Evolutionary conservation across 2,797 vertebrate species (phyloP).

Genomic region (Neosilurus mollespiculum): DNA sequence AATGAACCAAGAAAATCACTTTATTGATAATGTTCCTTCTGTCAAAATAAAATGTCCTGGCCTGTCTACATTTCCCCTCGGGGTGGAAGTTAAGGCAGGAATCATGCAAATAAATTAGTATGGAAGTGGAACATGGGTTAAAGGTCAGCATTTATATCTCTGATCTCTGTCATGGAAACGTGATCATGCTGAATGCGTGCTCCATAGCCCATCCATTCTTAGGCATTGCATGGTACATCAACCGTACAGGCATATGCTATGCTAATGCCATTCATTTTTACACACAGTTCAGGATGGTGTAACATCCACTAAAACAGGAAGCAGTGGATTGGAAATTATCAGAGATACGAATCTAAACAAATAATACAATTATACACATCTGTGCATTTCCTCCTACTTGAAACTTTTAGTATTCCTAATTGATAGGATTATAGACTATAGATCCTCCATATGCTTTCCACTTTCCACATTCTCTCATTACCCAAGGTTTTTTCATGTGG

Average conservation of each 20-base stretch:
- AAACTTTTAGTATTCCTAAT: too few relatives aligned
- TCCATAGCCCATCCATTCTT: constrained; percentile 9
- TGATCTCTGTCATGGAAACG: constrained; percentile 56
- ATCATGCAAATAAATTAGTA: background rate
- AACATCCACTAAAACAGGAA: background rate
- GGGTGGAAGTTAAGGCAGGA: background rate
- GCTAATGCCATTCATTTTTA: constrained; percentile 33
- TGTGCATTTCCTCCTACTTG: too few relatives aligned
- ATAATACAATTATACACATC: too few relatives aligned
- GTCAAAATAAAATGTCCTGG: background rate
- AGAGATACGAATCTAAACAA: background rate
- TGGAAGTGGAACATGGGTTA: background rate
- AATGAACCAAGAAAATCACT: background rate
- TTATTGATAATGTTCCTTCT: background rate
- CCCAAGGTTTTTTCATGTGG: constrained; percentile 82
- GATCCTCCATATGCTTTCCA: constrained; percentile 36
- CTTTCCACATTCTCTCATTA: constrained; percentile 67
- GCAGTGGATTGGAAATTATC: background rate
- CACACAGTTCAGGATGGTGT: background rate
- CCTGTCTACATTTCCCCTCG: background rate
- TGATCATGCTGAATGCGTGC: constrained; percentile 44
- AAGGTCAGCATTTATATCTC: constrained; percentile 15
- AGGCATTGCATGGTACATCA: constrained; percentile 28
- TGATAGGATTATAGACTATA: too few relatives aligned
- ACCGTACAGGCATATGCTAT: constrained; percentile 12